Conservation (phyloP, 2,888 invertebrate genomes). For the Cataglyphis altisquamis region DNA sequence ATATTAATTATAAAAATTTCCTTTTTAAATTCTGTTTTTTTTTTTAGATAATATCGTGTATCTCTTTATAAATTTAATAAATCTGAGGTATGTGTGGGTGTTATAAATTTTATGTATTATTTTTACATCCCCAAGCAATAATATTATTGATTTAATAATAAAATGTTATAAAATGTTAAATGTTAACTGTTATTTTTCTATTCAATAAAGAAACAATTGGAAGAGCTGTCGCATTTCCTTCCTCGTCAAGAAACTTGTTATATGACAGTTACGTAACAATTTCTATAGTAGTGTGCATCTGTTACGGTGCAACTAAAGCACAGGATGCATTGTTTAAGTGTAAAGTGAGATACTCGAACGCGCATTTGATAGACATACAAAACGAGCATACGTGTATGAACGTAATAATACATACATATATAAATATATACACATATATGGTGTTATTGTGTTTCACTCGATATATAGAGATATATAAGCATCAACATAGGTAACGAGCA, state of each 20-base stretch:
- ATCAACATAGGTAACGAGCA: constrained; percentile 6
- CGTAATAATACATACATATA: not conserved
- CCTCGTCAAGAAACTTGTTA: not conserved
- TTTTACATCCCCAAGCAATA: not conserved
- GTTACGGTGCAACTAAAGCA: not conserved
- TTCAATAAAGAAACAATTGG: not conserved
- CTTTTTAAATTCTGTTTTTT: not conserved
- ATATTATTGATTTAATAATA: not conserved
- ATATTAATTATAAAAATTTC: not conserved
- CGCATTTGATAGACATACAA: not conserved
- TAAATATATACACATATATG: not conserved
- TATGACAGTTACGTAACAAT: constrained; percentile 14
- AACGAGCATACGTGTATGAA: not conserved
- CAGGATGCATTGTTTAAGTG: not conserved
- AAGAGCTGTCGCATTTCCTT: not conserved
- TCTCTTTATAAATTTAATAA: not conserved
- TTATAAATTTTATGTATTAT: not conserved
- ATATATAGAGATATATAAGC: not conserved
- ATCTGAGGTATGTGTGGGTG: not conserved
- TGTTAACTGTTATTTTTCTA: not conserved
- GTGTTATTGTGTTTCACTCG: not conserved
- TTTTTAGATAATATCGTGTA: not conserved
- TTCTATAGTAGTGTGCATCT: not conserved
- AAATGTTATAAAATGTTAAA: constrained; percentile 11
- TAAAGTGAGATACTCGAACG: not conserved